These are phyloP conservation scores for Drosophila serrata DNA, from an alignment of 1,140 invertebrate species.

Conservation along the genomic window DNA sequence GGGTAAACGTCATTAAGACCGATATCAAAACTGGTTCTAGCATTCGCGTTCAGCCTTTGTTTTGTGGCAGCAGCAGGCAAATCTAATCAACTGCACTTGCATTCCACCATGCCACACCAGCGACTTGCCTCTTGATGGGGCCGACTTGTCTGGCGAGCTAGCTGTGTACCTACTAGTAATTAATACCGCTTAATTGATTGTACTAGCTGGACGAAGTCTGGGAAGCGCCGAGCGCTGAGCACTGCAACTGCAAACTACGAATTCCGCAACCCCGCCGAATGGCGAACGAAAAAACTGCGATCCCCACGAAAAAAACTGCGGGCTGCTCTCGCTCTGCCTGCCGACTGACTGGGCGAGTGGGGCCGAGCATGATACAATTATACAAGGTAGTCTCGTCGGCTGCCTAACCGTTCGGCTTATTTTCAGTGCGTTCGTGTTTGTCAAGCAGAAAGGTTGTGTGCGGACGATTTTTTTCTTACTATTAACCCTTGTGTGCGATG, in stretches of 20 bases:
- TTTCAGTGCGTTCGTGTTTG: too few species aligned
- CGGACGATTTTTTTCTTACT: too few species aligned
- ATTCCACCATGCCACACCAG: conserved; percentile 36
- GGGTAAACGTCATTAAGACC: conserved; percentile 36
- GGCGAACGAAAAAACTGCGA: conserved; percentile 47
- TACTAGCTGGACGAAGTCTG: conserved; percentile 26
- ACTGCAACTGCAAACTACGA: conserved; percentile 45
- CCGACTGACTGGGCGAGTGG: conserved; percentile 50
- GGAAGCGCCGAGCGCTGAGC: conserved; percentile 11
- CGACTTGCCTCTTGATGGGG: conserved; percentile 30
- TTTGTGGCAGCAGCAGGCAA: conserved; percentile 42
- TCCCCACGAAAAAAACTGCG: conserved; percentile 52
- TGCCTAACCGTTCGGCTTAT: too few species aligned
- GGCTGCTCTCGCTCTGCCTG: conserved; percentile 44
- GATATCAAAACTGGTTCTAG: conserved; percentile 38
- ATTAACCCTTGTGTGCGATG: too few species aligned
- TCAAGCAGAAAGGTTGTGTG: too few species aligned
- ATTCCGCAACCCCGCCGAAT: conserved; percentile 42
- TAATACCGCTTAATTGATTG: conserved; percentile 35
- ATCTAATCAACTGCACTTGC: conserved; percentile 76
- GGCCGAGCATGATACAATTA: too few species aligned
- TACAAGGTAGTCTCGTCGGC: too few species aligned
- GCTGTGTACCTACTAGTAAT: conserved; percentile 24
- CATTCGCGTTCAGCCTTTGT: conserved; percentile 41
- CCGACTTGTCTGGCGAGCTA: conserved; percentile 32